Base-by-base conservation (phyloP, 2,888 invertebrate genomes). In the Watsonalla cultraria region DNA sequence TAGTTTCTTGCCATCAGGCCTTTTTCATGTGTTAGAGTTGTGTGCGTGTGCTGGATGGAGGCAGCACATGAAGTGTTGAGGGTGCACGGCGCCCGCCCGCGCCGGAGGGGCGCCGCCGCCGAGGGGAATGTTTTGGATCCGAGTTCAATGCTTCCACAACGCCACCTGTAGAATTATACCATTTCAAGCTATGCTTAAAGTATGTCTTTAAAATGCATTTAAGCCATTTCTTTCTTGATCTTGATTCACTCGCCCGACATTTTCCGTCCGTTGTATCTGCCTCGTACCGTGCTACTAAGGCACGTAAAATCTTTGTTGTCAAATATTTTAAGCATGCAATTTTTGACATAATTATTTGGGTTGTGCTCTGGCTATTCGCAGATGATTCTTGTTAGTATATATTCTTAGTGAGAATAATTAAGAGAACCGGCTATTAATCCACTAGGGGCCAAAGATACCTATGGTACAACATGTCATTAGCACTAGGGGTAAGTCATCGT, bases 121-220 rank as follows among this genome's bases (percentile, higher is more conserved):
- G 68, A 65, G 74, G 79, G 75, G 76, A 73, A 73, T 76, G 78
- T 80, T 84, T 80, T 71, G 73, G 72, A 70, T 66, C 64, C 52
- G 80, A 76, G 84, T 86, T 85, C 82, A 84, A 78, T 74, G 84
- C 76, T 80, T 83, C 72, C 61, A 37, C 62, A 56, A 68, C 70
- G 67, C 77, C 80, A 80, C 79, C 78, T 81, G 80, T 80, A 73
- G 74, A 63, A 65, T 66, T 34, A 39, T 49, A 14, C 52, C 47
- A 14, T 24, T 35, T 45, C 34, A 34, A 5, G n/a, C 33, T 46
- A 34, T 39, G 6, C 24, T 9, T 46, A 51, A 24, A 13, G 34
- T 7, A 7, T 34, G 11, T n/a, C 6, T 46, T 51, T 37, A 37
- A 37, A 37, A 37, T 37, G 37, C 37, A 37, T 37, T 37, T 37